Evolutionary conservation across 2,113 vertebrate species (phyloP).

Genomic region (Percina caprodes): DNA sequence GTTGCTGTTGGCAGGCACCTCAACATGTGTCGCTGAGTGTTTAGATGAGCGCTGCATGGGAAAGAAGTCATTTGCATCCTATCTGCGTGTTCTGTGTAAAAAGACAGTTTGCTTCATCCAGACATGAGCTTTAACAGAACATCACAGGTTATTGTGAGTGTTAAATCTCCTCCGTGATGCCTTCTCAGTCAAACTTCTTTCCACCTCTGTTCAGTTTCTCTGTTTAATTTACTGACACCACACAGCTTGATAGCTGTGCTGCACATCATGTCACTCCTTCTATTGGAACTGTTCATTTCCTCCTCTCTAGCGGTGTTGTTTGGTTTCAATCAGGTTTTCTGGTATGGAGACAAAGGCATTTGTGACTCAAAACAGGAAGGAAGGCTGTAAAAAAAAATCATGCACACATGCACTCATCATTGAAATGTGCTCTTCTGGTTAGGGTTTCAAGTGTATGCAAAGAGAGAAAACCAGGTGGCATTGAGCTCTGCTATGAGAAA

Average conservation of each 20-base stretch:
- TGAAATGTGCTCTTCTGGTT: background rate
- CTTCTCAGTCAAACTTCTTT: slow-evolving; percentile 1
- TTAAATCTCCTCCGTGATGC: background rate
- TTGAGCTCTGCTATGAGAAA: no score
- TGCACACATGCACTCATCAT: no score
- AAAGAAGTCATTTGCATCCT: slow-evolving; percentile 32
- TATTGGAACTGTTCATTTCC: slow-evolving; percentile 21
- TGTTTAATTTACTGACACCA: background rate
- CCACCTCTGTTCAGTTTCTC: slow-evolving; percentile 1
- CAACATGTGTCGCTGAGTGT: slow-evolving; percentile 5
- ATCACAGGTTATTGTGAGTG: background rate
- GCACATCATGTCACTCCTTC: slow-evolving; percentile 27
- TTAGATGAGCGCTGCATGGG: slow-evolving; percentile 16
- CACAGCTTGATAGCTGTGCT: background rate
- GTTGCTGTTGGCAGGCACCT: slow-evolving; percentile 18
- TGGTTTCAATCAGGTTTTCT: slow-evolving; percentile 10
- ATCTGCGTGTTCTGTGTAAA: slow-evolving; percentile 22
- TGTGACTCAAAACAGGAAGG: slow-evolving; percentile 26
- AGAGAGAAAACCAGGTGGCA: no score
- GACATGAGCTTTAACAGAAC: slow-evolving; percentile 5
- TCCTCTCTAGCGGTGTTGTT: background rate
- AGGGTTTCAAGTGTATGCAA: background rate
- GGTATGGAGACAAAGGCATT: slow-evolving; percentile 8
- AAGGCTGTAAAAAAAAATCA: slow-evolving; percentile 2
- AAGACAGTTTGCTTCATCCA: slow-evolving; percentile 4